phyloP scores from a whole-genome alignment of 1,140 invertebrate species.

The Metaphire vulgaris region DNA sequence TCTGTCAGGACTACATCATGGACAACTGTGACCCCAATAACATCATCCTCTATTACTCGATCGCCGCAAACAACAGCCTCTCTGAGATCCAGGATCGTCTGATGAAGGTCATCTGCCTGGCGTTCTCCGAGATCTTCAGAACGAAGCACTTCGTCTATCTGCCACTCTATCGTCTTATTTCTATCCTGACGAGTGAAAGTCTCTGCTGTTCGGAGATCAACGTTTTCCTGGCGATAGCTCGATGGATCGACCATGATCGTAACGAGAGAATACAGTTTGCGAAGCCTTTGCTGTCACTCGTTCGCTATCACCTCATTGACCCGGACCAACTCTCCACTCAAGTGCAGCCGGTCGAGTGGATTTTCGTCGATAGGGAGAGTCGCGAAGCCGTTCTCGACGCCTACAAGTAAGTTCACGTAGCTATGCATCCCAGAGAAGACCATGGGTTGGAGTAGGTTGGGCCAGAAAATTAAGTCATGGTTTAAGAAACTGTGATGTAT shows the following conservation, averaged over 20 bases:
- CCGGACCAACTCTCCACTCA: constrained; percentile 31
- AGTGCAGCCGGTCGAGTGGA: constrained; percentile 26
- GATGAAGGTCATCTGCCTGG: constrained; percentile 3
- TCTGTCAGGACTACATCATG: constrained; percentile 22
- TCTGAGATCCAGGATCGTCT: not conserved
- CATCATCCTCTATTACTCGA: constrained; percentile 26
- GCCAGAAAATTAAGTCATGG: too few species aligned
- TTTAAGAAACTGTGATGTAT: too few species aligned
- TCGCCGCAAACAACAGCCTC: constrained; percentile 26
- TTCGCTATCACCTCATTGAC: constrained; percentile 26
- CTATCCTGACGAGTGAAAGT: constrained; percentile 18
- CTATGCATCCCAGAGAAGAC: too few species aligned
- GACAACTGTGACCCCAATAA: constrained; percentile 28
- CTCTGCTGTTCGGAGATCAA: constrained; percentile 28
- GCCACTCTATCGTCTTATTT: constrained; percentile 17
- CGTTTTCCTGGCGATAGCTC: constrained; percentile 28
- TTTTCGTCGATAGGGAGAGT: constrained; percentile 16
- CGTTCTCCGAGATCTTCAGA: constrained; percentile 15
- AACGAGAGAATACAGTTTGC: constrained; percentile 12
- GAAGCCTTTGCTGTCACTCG: constrained; percentile 20
- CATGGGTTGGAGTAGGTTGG: too few species aligned
- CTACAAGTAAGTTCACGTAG: constrained; percentile 27
- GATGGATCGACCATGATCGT: constrained; percentile 30
- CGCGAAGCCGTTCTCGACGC: constrained; percentile 16
- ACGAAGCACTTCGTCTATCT: constrained; percentile 22